Evolutionary conservation across 1,140 invertebrate species (phyloP).

Genomic region (Musca domestica): DNA sequence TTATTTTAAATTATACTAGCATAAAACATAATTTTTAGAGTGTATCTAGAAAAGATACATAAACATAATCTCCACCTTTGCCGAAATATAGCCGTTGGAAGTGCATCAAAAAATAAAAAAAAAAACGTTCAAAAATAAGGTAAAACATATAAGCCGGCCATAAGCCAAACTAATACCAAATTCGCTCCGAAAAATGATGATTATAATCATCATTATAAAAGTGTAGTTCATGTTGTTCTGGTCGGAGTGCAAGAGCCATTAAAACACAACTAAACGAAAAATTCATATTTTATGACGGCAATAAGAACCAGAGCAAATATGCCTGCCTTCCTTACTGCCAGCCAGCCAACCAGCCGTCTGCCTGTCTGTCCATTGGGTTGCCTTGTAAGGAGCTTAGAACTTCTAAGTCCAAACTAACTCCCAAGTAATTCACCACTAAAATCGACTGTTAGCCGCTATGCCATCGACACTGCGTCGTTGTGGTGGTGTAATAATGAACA

Average conservation of each 20-base stretch:
- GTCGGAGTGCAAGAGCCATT: slow-evolving; percentile 1
- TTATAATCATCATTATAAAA: slow-evolving; percentile 22
- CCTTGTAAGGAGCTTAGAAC: background rate
- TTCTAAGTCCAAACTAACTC: no score
- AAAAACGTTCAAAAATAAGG: no score
- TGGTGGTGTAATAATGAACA: slow-evolving; percentile 21
- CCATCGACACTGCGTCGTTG: background rate
- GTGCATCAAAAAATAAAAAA: no score
- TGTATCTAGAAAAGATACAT: no score
- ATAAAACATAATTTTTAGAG: no score
- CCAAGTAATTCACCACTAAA: no score
- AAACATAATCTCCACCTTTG: slow-evolving; percentile 15
- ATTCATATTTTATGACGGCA: slow-evolving; percentile 19
- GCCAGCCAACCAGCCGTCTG: background rate
- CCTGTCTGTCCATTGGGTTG: background rate
- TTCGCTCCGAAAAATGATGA: background rate
- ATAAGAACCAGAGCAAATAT: slow-evolving; percentile 19
- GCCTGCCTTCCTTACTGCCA: background rate
- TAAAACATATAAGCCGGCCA: no score
- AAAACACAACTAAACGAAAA: slow-evolving; percentile 13
- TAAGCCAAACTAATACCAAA: no score
- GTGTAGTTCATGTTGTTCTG: slow-evolving; percentile 1
- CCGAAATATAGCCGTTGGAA: slow-evolving; percentile 7
- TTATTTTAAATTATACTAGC: no score
- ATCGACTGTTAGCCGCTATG: background rate